Base-by-base conservation (phyloP, 2,888 invertebrate species). In the Timema cristinae region DNA sequence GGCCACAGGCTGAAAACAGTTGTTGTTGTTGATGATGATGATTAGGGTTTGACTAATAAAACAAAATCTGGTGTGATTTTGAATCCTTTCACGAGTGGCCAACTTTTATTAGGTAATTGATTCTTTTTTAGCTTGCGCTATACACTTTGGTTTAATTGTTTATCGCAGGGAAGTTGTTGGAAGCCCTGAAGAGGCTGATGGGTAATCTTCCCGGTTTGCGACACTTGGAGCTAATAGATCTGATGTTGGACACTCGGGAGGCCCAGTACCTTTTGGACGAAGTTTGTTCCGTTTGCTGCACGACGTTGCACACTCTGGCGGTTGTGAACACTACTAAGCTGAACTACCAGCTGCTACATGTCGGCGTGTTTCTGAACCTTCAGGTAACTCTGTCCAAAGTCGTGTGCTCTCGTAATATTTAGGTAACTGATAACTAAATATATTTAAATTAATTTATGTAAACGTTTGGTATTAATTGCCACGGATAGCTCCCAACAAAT, bases 331-430 rank as follows among this genome's bases (percentile, higher is more conserved):
- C 91, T 6, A 92, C 93, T 0, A 90, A 88, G 77, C 82, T 85
- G 7, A 86, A 86, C 67, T 91, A 89, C 77, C 89, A 90, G 50
- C 83, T 94, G 32, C 82, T 92, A 74, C 92, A 93, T 78, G 87
- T 90, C 49, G 91, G 91, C 0, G 87, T 91, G 50, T 93, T 94
- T 79, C 80, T 91, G 48, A 91, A 91, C 80, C 85, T 94, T 71
- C 84, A 87, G 78, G 90, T 89, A 81, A 80, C 79, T 77, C 49
- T 32, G 16, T 13, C 6, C 47, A 16, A 16, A 32, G 9, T 56
- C 9, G 56, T 56, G 7, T 56, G n/a, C 7, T 56, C 56, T 16
- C 32, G 2, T 32, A 32, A 32, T 32, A 32, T 56, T 9, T n/a
- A 56, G 56, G n/a, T n/a, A 56, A 11, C 7, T 9, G 6, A 7